Evolutionary conservation across 2,888 invertebrate species (phyloP), one percentile per base, ranked within the genome.

Genomic region (Macropis europaea): DNA sequence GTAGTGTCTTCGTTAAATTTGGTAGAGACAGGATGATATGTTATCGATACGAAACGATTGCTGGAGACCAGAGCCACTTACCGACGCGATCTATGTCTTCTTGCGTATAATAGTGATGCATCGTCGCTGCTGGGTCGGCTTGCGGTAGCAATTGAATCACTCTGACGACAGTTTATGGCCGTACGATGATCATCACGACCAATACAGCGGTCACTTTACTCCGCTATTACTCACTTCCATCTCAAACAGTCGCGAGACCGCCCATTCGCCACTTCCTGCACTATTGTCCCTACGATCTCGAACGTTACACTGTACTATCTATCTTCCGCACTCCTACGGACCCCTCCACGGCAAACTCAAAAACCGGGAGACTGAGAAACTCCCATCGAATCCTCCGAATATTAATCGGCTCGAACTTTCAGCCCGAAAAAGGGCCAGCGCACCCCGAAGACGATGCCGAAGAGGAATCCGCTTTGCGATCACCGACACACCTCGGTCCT

Each of bases 31-130:
- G n/a, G n/a, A n/a, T n/a, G n/a, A n/a, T n/a, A n/a, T n/a, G n/a
- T n/a, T n/a, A n/a, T n/a, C n/a, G n/a, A n/a, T n/a, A n/a, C n/a
- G n/a, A n/a, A n/a, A n/a, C n/a, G n/a, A n/a, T n/a, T n/a, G n/a
- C n/a, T n/a, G n/a, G n/a, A n/a, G n/a, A n/a, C n/a, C n/a, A n/a
- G n/a, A n/a, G n/a, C 40, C 67, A 87, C 87, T 86, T 79, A 87
- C 87, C 87, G 64, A 87, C 86, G 38, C 87, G 87, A 73, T 87
- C 87, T 82, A 87, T 85, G 76, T 86, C 86, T 84, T 87, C 87
- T 77, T 87, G 87, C 53, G 87, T 85, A 72, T 86, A 87, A 70
- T 86, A 87, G 78, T 87, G 86, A 77, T 87, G 86, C 85, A 87
- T 85, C 82, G 83, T 86, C 66, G 76, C 53, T 74, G 77, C 48